These are phyloP conservation scores for Ommatoiulus sabulosus DNA, from an alignment of 2,888 invertebrate species.

Conservation along the genomic window DNA sequence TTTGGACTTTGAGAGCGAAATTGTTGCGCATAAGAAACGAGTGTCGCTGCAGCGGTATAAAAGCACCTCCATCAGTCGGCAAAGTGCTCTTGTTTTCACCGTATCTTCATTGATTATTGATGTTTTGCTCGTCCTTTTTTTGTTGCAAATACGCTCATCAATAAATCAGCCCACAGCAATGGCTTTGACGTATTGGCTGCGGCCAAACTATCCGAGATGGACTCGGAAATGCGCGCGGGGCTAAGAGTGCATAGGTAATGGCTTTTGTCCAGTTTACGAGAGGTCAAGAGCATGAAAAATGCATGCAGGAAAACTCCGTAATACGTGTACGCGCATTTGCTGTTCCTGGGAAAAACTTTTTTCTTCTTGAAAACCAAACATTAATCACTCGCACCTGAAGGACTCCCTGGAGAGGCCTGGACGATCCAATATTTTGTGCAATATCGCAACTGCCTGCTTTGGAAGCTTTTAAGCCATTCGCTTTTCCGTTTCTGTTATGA, in stretches of 20 bases:
- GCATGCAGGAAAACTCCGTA: background rate
- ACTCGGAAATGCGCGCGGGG: background rate
- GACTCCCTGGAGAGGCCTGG: background rate
- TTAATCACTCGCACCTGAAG: background rate
- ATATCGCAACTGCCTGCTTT: too few species aligned
- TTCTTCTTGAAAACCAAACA: background rate
- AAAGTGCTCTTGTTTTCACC: constrained; percentile 36
- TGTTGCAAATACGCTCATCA: constrained; percentile 36
- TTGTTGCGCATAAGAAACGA: background rate
- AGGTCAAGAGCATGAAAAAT: constrained; percentile 6
- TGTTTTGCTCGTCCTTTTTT: constrained; percentile 1
- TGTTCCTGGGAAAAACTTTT: background rate
- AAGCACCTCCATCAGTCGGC: constrained; percentile 20
- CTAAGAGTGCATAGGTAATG: constrained; percentile 43
- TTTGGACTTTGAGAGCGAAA: background rate
- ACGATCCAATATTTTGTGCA: too few species aligned
- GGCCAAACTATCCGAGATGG: background rate
- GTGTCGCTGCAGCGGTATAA: background rate
- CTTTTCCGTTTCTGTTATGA: too few species aligned
- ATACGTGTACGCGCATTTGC: background rate
- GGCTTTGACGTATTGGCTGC: constrained; percentile 29
- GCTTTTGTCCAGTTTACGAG: constrained; percentile 35
- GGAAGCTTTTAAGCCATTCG: too few species aligned
- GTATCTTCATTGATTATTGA: constrained; percentile 40
- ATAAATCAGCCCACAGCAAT: constrained; percentile 9